Evolutionary conservation across 2,797 vertebrate species (phyloP).

Genomic region (Tragopan temminckii): DNA sequence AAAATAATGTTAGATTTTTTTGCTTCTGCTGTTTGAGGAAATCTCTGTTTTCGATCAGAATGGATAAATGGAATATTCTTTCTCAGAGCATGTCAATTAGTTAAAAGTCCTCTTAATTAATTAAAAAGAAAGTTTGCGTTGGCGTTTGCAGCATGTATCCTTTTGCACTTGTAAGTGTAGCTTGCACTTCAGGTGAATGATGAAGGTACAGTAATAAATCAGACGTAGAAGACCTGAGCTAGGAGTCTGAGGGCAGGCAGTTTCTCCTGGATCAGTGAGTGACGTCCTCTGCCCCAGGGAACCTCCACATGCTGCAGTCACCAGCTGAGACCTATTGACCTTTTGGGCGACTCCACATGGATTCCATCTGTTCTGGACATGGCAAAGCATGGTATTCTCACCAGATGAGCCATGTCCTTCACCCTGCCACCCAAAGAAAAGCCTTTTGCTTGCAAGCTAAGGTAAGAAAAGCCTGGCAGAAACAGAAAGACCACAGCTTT

Average conservation of each 20-base stretch:
- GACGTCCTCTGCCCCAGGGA: accelerated
- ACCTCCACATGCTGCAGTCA: accelerated
- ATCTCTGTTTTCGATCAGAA: background rate
- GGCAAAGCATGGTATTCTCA: accelerated
- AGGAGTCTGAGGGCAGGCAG: background rate
- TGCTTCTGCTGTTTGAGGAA: background rate
- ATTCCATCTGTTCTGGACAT: background rate
- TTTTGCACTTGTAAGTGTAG: accelerated
- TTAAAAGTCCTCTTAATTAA: background rate
- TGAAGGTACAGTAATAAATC: accelerated
- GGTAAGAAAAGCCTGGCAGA: background rate
- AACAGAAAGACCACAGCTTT: background rate
- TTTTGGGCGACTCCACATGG: background rate
- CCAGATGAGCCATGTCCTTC: accelerated
- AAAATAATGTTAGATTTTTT: background rate
- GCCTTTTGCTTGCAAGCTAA: background rate
- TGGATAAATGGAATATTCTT: background rate
- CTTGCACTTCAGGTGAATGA: background rate
- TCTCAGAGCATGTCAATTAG: accelerated
- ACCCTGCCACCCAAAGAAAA: background rate
- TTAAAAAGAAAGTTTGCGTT: background rate
- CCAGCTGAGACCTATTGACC: no score
- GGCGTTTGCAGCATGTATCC: background rate
- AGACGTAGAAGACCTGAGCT: accelerated
- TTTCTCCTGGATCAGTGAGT: background rate